Evolutionary conservation across 2,113 vertebrate species (phyloP).

Genomic region (Collichthys lucidus): DNA sequence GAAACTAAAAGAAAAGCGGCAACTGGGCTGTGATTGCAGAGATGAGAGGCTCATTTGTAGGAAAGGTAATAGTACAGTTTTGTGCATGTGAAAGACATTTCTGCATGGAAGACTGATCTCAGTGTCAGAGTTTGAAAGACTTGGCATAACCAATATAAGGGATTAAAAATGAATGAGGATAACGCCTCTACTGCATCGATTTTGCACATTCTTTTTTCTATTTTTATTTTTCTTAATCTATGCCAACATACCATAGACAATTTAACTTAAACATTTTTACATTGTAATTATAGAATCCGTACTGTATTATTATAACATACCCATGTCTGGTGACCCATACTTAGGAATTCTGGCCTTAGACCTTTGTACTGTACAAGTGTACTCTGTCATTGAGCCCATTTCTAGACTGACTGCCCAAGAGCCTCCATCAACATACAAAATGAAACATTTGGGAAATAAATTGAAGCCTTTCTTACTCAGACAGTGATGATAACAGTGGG

Average conservation of each 20-base stretch:
- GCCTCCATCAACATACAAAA: constrained; percentile 49
- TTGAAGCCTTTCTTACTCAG: constrained; percentile 46
- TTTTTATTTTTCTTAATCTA: not conserved
- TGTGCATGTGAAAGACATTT: constrained; percentile 4
- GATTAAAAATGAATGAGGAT: not conserved
- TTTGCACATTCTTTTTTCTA: not conserved
- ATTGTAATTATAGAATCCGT: not conserved
- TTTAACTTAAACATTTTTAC: constrained; percentile 11
- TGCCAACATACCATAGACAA: not conserved
- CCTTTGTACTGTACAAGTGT: not conserved
- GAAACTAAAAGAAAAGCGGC: constrained; percentile 16
- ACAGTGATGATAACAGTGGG: constrained; percentile 48
- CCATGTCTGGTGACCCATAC: constrained; percentile 7
- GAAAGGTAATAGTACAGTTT: not conserved
- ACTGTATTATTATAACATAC: constrained; percentile 12
- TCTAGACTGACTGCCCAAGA: constrained; percentile 42
- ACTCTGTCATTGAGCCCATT: constrained; percentile 39
- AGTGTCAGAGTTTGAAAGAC: not conserved
- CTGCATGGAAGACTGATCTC: not conserved
- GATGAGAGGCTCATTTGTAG: constrained; percentile 24
- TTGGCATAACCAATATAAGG: not conserved
- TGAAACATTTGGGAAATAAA: constrained; percentile 63
- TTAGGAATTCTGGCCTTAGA: not conserved
- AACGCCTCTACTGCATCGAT: not conserved
- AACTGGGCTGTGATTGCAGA: constrained; percentile 37